A percentile compares a stretch with the other conserved stretches of the same genome.
Conservation (phyloP, 2,113 vertebrate species). For the Coryphaenoides rupestris region DNA sequence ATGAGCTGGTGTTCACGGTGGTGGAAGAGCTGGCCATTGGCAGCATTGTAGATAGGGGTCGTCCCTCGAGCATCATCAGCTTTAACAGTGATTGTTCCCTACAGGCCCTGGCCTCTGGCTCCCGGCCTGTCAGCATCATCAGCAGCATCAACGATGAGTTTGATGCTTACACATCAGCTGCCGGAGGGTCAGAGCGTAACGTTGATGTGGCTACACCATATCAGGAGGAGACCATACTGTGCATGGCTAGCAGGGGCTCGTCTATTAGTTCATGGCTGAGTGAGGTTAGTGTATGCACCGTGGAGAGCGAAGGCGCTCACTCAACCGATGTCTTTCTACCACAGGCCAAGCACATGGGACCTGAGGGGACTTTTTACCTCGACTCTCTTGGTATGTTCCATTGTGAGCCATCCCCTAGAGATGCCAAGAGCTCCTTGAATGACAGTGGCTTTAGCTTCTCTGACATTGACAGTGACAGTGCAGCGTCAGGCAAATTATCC, state of each 20-base stretch:
- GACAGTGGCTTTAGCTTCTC: conserved; percentile 79
- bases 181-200: conserved; percentile 72
- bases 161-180: conserved; percentile 83
- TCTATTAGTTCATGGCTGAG: conserved; percentile 85
- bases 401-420: conserved; percentile 58
- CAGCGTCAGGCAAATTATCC: conserved; percentile 73
- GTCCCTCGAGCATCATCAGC: conserved; percentile 94
- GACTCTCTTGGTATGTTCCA: conserved; percentile 71
- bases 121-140: conserved; percentile 95
- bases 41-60: conserved; percentile 80
- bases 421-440: conserved; percentile 74
- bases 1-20: conserved; percentile 93
- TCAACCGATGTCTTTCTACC: conserved; percentile 65
- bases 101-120: conserved; percentile 92
- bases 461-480: conserved; percentile 74
- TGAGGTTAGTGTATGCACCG: conserved; percentile 78
- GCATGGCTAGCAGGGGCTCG: conserved; percentile 74
- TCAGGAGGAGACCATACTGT: conserved; percentile 66
- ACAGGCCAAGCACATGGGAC: conserved; percentile 54
- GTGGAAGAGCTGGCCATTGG: conserved; percentile 90
- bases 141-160: conserved; percentile 96
- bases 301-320: conserved; percentile 72
- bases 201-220: conserved; percentile 74
- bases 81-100: conserved; percentile 97
- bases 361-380: conserved; percentile 66